Evolutionary conservation across 2,888 invertebrate genomes (phyloP), one percentile per base, ranked within the genome.

Genomic region (Plagodis dolabraria): DNA sequence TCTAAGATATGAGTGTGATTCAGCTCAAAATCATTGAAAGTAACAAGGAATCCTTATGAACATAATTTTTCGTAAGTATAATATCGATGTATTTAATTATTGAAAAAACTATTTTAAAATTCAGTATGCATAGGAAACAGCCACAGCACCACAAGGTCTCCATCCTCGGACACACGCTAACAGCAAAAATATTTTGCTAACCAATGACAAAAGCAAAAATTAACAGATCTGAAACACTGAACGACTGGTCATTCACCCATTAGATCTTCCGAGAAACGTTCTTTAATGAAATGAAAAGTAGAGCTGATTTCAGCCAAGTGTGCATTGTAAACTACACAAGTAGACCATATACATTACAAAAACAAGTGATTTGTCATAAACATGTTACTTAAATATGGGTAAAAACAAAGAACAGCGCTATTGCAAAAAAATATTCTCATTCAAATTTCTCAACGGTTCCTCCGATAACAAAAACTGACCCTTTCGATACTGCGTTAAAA

Each of bases 161-260:
- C 71, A 75, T 75, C 57, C 68, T 60, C 54, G 64, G 69, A 75
- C 56, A 45, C 35, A 42, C 44, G 68, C 76, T 80, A 80, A 82
- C 76, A 69, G 74, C 67, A 75, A 72, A 79, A 80, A 79, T 74
- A 68, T 72, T 73, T 75, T 74, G 85, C 83, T 87, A 86, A 86
- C 72, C 71, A 82, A 76, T 78, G 83, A 85, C 85, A 86, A 87
- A 80, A 76, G 74, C 72, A 68, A 70, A 80, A 87, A 89, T 90
- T 89, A 88, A 78, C 87, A 86, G 83, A 76, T 82, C 70, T 77
- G 76, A 82, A 82, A 80, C 79, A 82, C 69, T 50, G 54, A 42
- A 48, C 60, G 57, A 11, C 63, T 79, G 89, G 89, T 87, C 88
- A 79, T 88, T 89, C 85, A 87, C 84, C 87, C 72, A 74, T 65